A percentile compares a stretch with the other conserved stretches of the same genome.
phyloP scores from a whole-genome alignment of 2,113 vertebrate genomes.

The Eublepharis macularius region DNA sequence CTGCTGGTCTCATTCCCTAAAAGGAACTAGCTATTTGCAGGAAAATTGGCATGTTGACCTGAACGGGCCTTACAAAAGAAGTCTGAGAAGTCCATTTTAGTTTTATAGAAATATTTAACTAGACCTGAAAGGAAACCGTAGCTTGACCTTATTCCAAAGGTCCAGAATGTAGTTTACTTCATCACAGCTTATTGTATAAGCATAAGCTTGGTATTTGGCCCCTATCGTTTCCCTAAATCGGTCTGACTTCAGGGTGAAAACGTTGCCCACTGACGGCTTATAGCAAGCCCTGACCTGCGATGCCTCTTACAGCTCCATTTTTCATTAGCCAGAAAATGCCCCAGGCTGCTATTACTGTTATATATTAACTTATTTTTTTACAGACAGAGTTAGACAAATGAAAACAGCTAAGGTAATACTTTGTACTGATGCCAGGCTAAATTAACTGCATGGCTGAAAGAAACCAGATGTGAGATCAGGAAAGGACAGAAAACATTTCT shows the following conservation, averaged over 20 bases:
- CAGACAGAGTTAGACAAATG: slow-evolving; percentile 24
- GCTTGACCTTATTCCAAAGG: neutral
- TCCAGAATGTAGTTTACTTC: neutral
- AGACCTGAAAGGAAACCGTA: neutral
- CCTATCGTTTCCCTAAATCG: slow-evolving; percentile 3
- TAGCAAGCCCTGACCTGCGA: slow-evolving; percentile 28
- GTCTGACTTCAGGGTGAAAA: neutral
- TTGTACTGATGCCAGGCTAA: slow-evolving; percentile 21
- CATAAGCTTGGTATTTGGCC: neutral
- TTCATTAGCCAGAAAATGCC: slow-evolving; percentile 29
- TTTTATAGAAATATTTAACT: neutral
- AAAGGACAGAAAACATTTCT: neutral
- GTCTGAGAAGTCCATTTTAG: neutral
- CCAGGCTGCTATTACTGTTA: slow-evolving; percentile 23
- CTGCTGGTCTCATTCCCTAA: neutral
- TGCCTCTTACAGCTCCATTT: slow-evolving; percentile 6
- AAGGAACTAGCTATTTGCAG: neutral
- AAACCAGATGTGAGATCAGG: neutral
- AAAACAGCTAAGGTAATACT: slow-evolving; percentile 17
- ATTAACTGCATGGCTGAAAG: slow-evolving; percentile 31
- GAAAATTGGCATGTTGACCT: neutral
- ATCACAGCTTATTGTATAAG: neutral
- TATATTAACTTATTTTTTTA: slow-evolving; percentile 59
- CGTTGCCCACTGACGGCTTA: slow-evolving; percentile 7
- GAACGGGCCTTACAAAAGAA: neutral